These are phyloP conservation scores for Drosophila borborema DNA, from an alignment of 2,888 invertebrate species.

Conservation along the genomic window DNA sequence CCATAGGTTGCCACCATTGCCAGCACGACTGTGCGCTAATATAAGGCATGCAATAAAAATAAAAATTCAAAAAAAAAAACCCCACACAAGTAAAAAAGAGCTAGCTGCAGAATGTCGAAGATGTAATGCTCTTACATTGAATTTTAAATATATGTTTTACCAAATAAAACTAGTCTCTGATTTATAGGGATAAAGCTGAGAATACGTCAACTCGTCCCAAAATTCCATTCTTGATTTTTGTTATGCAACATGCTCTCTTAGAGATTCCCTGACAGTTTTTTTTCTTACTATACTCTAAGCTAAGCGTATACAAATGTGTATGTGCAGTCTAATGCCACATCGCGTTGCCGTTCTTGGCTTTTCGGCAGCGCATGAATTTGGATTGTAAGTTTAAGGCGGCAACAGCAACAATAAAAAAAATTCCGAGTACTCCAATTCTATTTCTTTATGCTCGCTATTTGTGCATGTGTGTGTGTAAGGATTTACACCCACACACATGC, in stretches of 20 bases:
- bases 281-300: neutral
- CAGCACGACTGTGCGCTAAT: constrained; percentile 72
- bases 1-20: constrained; percentile 57
- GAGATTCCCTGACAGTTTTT: neutral
- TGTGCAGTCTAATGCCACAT: neutral
- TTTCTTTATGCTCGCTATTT: constrained; percentile 28
- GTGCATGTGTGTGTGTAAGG: constrained; percentile 22
- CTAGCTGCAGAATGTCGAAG: neutral
- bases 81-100: neutral
- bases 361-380: constrained; percentile 76
- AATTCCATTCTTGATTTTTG: neutral
- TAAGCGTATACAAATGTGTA: constrained; percentile 9
- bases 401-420: constrained; percentile 19
- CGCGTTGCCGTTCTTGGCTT: constrained; percentile 43
- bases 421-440: constrained; percentile 60
- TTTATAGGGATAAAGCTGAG: neutral
- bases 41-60: constrained; percentile 75
- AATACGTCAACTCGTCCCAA: no score
- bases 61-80: constrained; percentile 52
- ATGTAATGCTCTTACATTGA: constrained; percentile 5
- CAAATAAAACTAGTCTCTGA: neutral
- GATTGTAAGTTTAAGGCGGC: constrained; percentile 50
- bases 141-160: neutral
- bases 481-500: constrained; percentile 35
- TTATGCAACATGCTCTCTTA: neutral